These are phyloP conservation scores for Helogale parvula DNA, from an alignment of 2,113 vertebrate genomes.

Conservation along the genomic window DNA sequence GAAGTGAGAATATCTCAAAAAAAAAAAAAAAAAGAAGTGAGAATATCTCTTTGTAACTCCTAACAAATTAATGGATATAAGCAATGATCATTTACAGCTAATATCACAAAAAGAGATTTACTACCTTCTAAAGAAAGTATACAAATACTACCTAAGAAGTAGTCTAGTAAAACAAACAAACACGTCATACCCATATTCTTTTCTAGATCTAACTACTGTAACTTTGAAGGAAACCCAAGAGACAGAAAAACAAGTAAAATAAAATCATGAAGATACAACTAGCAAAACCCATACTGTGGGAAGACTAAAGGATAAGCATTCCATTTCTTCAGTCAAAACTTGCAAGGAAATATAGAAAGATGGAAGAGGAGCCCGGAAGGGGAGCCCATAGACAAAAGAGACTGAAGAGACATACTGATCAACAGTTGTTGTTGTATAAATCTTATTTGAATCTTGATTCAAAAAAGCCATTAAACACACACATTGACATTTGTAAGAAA, in stretches of 20 bases:
- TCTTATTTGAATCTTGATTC: background rate
- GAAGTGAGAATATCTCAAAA: slow-evolving; percentile 5
- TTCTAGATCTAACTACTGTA: slow-evolving; percentile 2
- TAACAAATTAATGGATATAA: slow-evolving; percentile 28
- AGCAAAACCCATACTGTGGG: background rate
- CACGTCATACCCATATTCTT: background rate
- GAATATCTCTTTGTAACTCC: background rate
- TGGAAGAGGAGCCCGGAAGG: background rate
- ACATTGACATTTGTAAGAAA: slow-evolving; percentile 3
- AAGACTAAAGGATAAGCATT: slow-evolving; percentile 5
- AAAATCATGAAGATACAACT: background rate
- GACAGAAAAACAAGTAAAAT: slow-evolving; percentile 30
- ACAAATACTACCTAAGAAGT: background rate
- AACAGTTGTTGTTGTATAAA: background rate
- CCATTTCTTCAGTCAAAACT: slow-evolving; percentile 15
- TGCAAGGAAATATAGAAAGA: background rate
- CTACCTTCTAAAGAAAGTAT: background rate
- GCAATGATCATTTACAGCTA: background rate
- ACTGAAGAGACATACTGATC: background rate
- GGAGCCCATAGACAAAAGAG: background rate
- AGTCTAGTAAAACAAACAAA: background rate
- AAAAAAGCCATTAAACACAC: background rate
- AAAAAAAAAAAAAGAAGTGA: no score
- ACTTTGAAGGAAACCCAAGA: slow-evolving; percentile 23
- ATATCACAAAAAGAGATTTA: slow-evolving; percentile 2